Conservation (phyloP, 2,888 invertebrate species). For the Acanthoscelides obtectus region DNA sequence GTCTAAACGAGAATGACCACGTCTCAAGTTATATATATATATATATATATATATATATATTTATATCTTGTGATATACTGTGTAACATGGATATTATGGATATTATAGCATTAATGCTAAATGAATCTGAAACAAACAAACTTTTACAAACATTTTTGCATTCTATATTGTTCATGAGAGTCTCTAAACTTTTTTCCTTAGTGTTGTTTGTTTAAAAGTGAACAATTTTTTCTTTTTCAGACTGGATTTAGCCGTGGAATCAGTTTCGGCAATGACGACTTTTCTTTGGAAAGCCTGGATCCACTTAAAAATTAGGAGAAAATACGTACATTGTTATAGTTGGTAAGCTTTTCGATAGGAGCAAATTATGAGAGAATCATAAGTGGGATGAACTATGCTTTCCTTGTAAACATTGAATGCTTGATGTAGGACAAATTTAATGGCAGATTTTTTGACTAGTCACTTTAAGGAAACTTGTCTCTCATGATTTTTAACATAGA, state of each 20-base stretch:
- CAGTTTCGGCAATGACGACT: conserved; percentile 88
- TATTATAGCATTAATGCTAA: too few relatives aligned
- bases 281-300: conserved; percentile 90
- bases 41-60: too few relatives aligned
- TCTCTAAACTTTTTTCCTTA: too few relatives aligned
- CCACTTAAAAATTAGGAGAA: conserved; percentile 68
- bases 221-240: conserved; percentile 54
- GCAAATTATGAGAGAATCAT: background rate
- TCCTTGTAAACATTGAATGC: background rate
- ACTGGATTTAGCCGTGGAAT: conserved; percentile 86
- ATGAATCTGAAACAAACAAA: too few relatives aligned
- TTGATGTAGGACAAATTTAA: background rate
- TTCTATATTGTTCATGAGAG: too few relatives aligned
- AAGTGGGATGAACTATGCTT: background rate
- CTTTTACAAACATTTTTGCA: too few relatives aligned
- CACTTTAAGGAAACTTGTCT: background rate
- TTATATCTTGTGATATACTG: too few relatives aligned
- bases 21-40: too few relatives aligned
- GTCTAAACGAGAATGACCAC: too few relatives aligned
- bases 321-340: conserved; percentile 12
- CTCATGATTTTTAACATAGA: conserved; percentile 2
- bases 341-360: conserved; percentile 7
- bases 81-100: too few relatives aligned
- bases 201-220: too few relatives aligned
- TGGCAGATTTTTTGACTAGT: background rate